Evolutionary conservation across 2,797 vertebrate genomes (phyloP).

Genomic region (Acanthiza pusilla): DNA sequence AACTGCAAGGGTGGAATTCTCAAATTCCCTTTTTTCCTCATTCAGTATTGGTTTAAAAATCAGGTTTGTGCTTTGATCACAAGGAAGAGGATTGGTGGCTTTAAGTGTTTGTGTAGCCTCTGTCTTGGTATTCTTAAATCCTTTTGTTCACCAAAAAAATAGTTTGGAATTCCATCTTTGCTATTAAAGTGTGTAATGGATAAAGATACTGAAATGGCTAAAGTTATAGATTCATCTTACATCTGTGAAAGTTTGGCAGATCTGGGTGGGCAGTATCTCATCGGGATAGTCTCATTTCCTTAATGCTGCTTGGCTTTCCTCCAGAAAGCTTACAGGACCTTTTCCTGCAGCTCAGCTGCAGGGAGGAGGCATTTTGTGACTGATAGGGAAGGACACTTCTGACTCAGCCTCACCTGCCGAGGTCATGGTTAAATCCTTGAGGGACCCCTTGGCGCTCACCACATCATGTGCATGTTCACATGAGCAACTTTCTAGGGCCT

Average conservation of each 20-base stretch:
- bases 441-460: background rate
- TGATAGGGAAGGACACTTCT: background rate
- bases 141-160: background rate
- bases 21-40: background rate
- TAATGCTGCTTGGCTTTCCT: background rate
- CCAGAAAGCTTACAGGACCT: background rate
- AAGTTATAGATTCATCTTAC: background rate
- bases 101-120: background rate
- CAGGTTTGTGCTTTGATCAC: background rate
- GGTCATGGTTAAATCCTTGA: background rate
- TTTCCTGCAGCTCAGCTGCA: background rate
- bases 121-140: background rate
- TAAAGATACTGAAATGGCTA: background rate
- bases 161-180: background rate
- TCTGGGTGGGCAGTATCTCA: background rate
- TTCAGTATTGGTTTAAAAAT: background rate
- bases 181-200: background rate
- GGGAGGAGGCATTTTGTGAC: background rate
- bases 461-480: accelerated
- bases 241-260: background rate
- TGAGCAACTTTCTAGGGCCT: background rate
- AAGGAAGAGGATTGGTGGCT: background rate
- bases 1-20: background rate
- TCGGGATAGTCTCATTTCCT: background rate
- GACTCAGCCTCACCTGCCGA: background rate